Evolutionary conservation across 2,888 invertebrate genomes (phyloP).

Genomic region (Thecocarcelia acutangulata): DNA sequence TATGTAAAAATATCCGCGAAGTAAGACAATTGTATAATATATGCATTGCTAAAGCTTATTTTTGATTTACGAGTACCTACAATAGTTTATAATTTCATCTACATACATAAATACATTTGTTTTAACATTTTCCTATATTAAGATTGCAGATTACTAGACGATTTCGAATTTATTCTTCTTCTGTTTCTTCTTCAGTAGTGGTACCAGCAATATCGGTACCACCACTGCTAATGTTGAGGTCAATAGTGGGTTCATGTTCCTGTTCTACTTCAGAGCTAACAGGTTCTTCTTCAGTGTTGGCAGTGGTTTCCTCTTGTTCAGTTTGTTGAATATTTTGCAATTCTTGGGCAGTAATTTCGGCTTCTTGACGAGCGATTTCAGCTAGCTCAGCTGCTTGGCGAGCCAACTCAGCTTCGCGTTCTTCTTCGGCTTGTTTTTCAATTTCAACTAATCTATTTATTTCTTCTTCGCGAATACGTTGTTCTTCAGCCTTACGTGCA

Average conservation of each 20-base stretch:
- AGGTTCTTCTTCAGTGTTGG: slow-evolving; percentile 75
- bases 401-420: slow-evolving; percentile 85
- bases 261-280: slow-evolving; percentile 77
- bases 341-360: slow-evolving; percentile 84
- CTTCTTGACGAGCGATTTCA: slow-evolving; percentile 85
- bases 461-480: slow-evolving; percentile 82
- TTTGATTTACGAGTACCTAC: no score
- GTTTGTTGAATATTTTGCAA: slow-evolving; percentile 80
- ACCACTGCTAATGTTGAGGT: slow-evolving; percentile 72
- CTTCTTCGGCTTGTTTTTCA: slow-evolving; percentile 83
- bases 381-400: slow-evolving; percentile 88
- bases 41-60: no score
- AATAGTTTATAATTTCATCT: no score
- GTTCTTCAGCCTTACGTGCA: slow-evolving; percentile 81
- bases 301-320: slow-evolving; percentile 70
- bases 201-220: slow-evolving; percentile 70
- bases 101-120: no score
- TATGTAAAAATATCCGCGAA: no score
- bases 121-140: no score
- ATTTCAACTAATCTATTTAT: slow-evolving; percentile 82
- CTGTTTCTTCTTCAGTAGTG: slow-evolving; percentile 72
- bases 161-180: not conserved
- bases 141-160: no score
- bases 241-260: slow-evolving; percentile 74
- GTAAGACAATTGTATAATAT: no score